These are phyloP conservation scores for Melanogrammus aeglefinus DNA, from an alignment of 2,797 vertebrate species.

Conservation along the genomic window DNA sequence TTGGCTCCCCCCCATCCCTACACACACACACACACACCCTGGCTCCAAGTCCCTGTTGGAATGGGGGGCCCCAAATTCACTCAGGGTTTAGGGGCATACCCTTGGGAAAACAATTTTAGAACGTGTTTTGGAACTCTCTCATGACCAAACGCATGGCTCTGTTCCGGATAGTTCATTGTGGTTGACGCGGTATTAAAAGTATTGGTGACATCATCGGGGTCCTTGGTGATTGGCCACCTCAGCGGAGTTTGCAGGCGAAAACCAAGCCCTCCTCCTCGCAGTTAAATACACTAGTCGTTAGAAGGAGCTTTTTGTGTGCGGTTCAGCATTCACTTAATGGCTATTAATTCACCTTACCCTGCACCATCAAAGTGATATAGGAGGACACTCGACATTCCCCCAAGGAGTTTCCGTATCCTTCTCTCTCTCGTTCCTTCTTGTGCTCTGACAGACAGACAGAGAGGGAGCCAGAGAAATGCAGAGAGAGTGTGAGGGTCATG, in stretches of 20 bases:
- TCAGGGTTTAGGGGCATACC: not conserved
- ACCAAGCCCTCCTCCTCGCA: not conserved
- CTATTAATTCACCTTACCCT: not conserved
- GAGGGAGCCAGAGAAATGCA: not conserved
- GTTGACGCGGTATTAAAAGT: not conserved
- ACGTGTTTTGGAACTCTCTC: not conserved
- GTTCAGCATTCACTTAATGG: not conserved
- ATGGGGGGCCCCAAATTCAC: slow-evolving; percentile 1
- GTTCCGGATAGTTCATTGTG: not conserved
- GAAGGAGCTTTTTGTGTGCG: not conserved
- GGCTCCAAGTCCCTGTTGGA: not conserved
- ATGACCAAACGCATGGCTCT: not conserved
- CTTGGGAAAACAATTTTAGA: slow-evolving; percentile 3
- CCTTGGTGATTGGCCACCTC: not conserved
- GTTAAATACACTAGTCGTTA: not conserved
- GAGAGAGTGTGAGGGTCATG: not conserved
- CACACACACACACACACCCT: not conserved
- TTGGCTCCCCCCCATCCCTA: not conserved
- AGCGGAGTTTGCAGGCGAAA: not conserved
- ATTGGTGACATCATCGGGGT: not conserved
- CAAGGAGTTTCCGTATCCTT: not conserved
- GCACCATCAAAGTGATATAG: not conserved
- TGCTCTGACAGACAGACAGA: not conserved
- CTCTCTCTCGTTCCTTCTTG: not conserved
- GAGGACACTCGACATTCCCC: not conserved